These are phyloP conservation scores for Lepilemur septentrionalis DNA, from an alignment of 2,797 vertebrate species.

Conservation along the genomic window DNA sequence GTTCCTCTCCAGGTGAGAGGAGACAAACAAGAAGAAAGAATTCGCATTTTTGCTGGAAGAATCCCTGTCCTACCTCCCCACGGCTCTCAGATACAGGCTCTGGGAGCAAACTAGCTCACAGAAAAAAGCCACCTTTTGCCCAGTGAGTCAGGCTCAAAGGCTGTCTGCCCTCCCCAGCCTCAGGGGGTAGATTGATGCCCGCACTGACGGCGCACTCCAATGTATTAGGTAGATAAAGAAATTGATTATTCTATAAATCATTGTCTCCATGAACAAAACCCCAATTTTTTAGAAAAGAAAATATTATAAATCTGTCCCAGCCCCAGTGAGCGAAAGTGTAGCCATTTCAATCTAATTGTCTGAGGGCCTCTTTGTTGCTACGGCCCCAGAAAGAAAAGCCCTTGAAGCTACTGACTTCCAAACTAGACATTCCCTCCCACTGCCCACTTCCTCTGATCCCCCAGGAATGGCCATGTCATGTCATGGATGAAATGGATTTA, in stretches of 20 bases:
- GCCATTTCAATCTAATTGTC: slow-evolving; percentile 64
- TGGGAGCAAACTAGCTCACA: neutral
- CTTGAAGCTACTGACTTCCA: neutral
- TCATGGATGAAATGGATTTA: neutral
- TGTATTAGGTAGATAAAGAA: slow-evolving; percentile 93
- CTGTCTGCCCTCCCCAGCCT: slow-evolving; percentile 71
- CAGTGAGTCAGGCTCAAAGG: slow-evolving; percentile 17
- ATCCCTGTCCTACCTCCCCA: neutral
- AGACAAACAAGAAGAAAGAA: neutral
- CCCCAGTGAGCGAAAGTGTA: slow-evolving; percentile 59
- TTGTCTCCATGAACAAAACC: slow-evolving; percentile 83
- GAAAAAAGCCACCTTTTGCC: slow-evolving; percentile 14
- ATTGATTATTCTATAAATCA: slow-evolving; percentile 96
- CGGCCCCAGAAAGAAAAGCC: neutral
- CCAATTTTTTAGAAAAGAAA: slow-evolving; percentile 82
- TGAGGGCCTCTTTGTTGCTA: slow-evolving; percentile 55
- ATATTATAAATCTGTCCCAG: slow-evolving; percentile 88
- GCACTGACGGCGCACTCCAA: slow-evolving; percentile 90
- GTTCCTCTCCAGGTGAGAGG: neutral
- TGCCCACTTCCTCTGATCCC: neutral
- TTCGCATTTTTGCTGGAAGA: neutral
- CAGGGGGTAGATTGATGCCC: slow-evolving; percentile 88
- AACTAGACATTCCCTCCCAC: neutral
- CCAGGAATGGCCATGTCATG: neutral
- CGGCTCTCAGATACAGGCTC: neutral